Conservation (phyloP, 1,140 invertebrate genomes). For the Gonioctena quinquepunctata region DNA sequence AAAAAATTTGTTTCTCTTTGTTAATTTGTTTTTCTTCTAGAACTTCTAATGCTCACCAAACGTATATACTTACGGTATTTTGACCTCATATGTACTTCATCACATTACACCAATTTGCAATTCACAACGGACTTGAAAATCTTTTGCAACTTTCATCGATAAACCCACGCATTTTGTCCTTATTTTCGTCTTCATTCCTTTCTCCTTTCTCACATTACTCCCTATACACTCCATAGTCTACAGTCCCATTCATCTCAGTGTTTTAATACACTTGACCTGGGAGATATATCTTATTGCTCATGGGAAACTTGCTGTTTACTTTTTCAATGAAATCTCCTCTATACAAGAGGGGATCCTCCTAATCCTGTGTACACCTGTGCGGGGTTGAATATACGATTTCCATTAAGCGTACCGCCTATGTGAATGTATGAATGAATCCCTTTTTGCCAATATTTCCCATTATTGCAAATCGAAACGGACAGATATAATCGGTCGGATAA, state of each 20-base stretch:
- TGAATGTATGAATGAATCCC: not conserved
- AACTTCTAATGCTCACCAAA: too few species aligned
- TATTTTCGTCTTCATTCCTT: too few species aligned
- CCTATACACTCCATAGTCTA: not conserved
- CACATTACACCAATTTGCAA: too few species aligned
- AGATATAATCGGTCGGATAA: not conserved
- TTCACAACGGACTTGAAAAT: too few species aligned
- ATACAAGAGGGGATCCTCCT: not conserved
- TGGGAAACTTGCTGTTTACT: not conserved
- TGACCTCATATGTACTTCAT: too few species aligned
- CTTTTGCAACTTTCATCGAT: too few species aligned
- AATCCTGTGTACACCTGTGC: not conserved
- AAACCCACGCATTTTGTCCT: too few species aligned
- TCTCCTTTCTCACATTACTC: not conserved
- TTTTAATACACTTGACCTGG: not conserved
- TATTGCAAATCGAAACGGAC: not conserved
- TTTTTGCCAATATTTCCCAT: not conserved
- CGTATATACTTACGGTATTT: too few species aligned
- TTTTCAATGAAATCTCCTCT: not conserved
- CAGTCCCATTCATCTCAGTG: not conserved
- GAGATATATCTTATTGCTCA: not conserved
- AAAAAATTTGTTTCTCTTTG: too few species aligned
- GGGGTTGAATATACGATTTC: not conserved
- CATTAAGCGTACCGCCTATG: not conserved
- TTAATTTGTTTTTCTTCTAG: too few species aligned